Conservation (phyloP, 2,888 invertebrate species). For the Yponomeuta plumbellus region DNA sequence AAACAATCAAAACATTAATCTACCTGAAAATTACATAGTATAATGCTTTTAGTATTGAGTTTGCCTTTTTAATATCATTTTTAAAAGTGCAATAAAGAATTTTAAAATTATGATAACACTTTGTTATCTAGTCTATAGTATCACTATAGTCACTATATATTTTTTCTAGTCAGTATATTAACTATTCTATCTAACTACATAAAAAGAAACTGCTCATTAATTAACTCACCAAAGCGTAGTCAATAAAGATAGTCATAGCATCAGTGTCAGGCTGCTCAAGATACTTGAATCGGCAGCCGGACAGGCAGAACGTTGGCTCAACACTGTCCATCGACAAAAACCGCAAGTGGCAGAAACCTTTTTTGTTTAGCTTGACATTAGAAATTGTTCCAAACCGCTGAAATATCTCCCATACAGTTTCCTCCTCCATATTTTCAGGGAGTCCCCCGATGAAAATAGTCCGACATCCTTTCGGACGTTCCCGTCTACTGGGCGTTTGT, state of each 20-base stretch:
- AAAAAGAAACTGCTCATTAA: not conserved
- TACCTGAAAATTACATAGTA: too few species aligned
- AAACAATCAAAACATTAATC: too few species aligned
- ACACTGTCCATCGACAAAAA: constrained; percentile 88
- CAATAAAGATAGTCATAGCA: constrained; percentile 89
- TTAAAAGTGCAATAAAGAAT: too few species aligned
- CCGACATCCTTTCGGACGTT: constrained; percentile 91
- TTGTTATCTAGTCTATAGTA: too few species aligned
- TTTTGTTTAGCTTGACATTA: constrained; percentile 84
- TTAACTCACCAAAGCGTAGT: constrained; percentile 82
- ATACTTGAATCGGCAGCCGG: constrained; percentile 85
- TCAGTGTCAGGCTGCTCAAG: constrained; percentile 82
- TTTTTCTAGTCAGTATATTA: too few species aligned
- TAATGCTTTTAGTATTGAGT: too few species aligned
- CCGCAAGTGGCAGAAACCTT: constrained; percentile 94
- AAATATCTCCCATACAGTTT: constrained; percentile 90
- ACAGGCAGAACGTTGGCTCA: constrained; percentile 88
- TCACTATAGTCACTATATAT: too few species aligned
- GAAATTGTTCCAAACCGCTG: constrained; percentile 78
- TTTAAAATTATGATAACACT: too few species aligned
- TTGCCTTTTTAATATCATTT: too few species aligned
- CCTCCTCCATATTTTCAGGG: constrained; percentile 89
- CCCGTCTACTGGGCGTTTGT: constrained; percentile 86
- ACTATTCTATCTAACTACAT: too few species aligned
- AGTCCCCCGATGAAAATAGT: constrained; percentile 95